phyloP scores from a whole-genome alignment of 2,113 vertebrate species.

The Axis porcinus region DNA sequence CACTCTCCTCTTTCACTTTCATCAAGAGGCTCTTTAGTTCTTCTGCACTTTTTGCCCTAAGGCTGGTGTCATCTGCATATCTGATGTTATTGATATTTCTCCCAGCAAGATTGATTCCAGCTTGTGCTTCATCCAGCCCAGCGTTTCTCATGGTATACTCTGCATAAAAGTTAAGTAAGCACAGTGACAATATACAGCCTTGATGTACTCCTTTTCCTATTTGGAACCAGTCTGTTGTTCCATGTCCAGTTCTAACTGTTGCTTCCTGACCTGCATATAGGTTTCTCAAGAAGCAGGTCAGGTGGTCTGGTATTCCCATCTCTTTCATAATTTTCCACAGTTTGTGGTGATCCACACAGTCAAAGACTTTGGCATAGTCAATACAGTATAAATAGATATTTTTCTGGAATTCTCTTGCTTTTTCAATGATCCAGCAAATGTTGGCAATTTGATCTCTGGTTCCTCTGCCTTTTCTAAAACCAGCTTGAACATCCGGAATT shows the following conservation, averaged over 20 bases:
- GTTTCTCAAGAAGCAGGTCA: background rate
- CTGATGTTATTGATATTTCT: background rate
- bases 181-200: background rate
- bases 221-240: background rate
- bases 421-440: accelerated
- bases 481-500: background rate
- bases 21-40: background rate
- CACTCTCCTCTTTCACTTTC: background rate
- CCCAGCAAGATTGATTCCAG: background rate
- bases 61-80: background rate
- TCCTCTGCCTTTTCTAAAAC: background rate
- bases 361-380: background rate
- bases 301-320: background rate
- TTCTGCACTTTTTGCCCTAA: background rate
- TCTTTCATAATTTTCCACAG: background rate
- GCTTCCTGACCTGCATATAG: background rate
- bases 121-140: background rate
- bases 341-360: background rate
- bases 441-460: background rate
- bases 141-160: background rate
- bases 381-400: background rate
- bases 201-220: background rate
- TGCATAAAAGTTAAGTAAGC: background rate
- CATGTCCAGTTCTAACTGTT: background rate
- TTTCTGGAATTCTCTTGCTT: background rate